Conservation (phyloP, 1,140 invertebrate genomes). For the Hylaeus volcanicus region DNA sequence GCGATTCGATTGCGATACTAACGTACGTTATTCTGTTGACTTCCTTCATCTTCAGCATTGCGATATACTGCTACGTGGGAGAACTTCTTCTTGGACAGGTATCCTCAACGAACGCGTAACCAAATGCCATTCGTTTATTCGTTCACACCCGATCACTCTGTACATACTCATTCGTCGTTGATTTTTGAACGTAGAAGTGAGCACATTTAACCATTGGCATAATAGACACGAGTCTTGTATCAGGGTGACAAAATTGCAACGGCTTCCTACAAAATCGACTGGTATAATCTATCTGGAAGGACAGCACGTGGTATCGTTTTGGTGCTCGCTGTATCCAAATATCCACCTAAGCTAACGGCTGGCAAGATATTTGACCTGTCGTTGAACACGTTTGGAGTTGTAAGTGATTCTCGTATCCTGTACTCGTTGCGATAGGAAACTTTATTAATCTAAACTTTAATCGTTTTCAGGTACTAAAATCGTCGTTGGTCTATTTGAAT, state of each 20-base stretch:
- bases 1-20: constrained; percentile 43
- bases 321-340: constrained; percentile 46
- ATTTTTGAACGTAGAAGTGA: constrained; percentile 2
- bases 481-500: constrained; percentile 38
- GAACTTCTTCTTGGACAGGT: constrained; percentile 66
- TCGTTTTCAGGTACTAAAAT: constrained; percentile 46
- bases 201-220: neutral
- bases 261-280: constrained; percentile 38
- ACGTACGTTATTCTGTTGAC: constrained; percentile 60
- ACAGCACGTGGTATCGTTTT: constrained; percentile 38
- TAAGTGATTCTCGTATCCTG: constrained; percentile 23
- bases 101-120: neutral
- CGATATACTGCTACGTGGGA: constrained; percentile 69
- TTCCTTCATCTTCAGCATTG: constrained; percentile 65
- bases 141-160: neutral
- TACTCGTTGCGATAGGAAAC: neutral
- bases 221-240: constrained; percentile 11
- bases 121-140: neutral
- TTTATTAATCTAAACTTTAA: neutral
- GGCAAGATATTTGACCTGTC: constrained; percentile 53
- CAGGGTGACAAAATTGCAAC: constrained; percentile 47
- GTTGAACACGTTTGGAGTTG: constrained; percentile 46
- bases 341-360: constrained; percentile 52
- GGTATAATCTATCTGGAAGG: constrained; percentile 43
- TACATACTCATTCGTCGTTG: neutral